phyloP scores from a whole-genome alignment of 1,140 invertebrate genomes.

The Drosophila seguyi region DNA sequence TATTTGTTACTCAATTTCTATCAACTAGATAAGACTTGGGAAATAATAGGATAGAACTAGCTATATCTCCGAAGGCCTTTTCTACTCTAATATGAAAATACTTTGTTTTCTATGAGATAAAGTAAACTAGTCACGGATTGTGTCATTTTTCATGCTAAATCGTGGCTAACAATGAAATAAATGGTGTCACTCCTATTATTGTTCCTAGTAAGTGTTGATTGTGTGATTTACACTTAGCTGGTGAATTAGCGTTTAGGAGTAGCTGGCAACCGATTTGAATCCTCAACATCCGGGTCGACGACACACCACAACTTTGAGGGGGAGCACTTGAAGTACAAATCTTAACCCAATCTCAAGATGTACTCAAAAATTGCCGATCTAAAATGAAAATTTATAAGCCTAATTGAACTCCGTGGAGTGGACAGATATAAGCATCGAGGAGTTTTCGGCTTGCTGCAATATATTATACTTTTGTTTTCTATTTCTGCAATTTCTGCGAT shows the following conservation, averaged over 20 bases:
- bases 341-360: conserved; percentile 24
- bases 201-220: conserved; percentile 9
- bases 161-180: not conserved
- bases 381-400: conserved; percentile 44
- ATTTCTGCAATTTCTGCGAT: conserved; percentile 21
- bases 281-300: conserved; percentile 11
- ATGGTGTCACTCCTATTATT: conserved; percentile 11
- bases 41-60: not conserved
- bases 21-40: not conserved
- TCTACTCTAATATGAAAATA: not conserved
- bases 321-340: not conserved
- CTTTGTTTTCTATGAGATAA: not conserved
- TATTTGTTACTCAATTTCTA: not conserved
- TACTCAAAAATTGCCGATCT: conserved; percentile 12
- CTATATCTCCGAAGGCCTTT: too few species aligned
- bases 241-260: not conserved
- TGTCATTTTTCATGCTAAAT: not conserved
- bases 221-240: not conserved
- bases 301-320: not conserved
- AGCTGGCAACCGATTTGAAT: conserved; percentile 21
- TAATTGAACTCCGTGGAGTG: conserved; percentile 20
- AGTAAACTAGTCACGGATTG: not conserved
- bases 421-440: conserved; percentile 4
- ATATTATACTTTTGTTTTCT: conserved; percentile 48
- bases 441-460: conserved; percentile 32